Conservation (phyloP, 1,140 invertebrate species). For the Dendrolimus punctatus region DNA sequence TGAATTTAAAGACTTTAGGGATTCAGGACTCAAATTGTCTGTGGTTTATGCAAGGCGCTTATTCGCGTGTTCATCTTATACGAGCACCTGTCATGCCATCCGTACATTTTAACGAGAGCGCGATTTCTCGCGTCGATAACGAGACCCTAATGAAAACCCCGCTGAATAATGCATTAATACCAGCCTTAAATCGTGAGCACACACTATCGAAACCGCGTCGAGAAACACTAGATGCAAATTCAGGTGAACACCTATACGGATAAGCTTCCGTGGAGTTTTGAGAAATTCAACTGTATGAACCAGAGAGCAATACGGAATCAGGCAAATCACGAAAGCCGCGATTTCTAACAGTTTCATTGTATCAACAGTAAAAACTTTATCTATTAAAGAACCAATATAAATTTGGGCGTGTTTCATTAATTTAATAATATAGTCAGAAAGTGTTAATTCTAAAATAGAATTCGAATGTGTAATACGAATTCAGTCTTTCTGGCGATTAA, state of each 20-base stretch:
- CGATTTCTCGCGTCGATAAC: conserved; percentile 60
- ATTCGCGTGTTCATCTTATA: conserved; percentile 49
- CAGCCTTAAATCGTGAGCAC: conserved; percentile 69
- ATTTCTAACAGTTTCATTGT: conserved; percentile 11
- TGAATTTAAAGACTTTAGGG: too few species aligned
- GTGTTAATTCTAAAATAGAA: too few species aligned
- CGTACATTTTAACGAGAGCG: conserved; percentile 68
- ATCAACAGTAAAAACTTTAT: too few species aligned
- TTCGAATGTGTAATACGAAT: too few species aligned
- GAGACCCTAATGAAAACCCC: conserved; percentile 66
- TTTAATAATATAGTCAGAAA: too few species aligned
- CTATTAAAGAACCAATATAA: too few species aligned
- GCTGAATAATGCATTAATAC: conserved; percentile 71
- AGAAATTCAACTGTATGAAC: conserved; percentile 41
- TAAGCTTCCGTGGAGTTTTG: conserved; percentile 54
- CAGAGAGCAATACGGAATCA: conserved; percentile 29
- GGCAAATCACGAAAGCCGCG: not conserved
- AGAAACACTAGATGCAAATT: conserved; percentile 67
- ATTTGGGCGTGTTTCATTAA: too few species aligned
- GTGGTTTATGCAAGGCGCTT: conserved; percentile 23
- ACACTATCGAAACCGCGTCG: conserved; percentile 55
- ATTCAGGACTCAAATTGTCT: not conserved
- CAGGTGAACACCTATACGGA: conserved; percentile 54
- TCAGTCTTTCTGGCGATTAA: too few species aligned
- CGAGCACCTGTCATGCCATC: conserved; percentile 66